Base-by-base conservation (phyloP, 2,888 invertebrate genomes). In the Ashinkailepas kermadecensis region DNA sequence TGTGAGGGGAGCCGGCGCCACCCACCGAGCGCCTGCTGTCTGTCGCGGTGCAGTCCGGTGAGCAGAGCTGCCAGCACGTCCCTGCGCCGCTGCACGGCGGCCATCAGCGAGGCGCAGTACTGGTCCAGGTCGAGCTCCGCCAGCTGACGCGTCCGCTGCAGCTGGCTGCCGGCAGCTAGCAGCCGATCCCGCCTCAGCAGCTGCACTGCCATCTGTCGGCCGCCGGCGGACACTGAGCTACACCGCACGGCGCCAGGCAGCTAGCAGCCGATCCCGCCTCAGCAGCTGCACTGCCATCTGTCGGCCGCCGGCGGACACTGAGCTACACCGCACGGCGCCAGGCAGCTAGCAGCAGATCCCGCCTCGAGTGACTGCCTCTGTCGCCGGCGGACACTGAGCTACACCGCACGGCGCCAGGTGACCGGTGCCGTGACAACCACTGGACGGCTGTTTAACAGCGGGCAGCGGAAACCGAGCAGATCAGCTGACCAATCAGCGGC, bases 71-170 rank as follows among this genome's bases (percentile, higher is more conserved):
- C 13, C 25, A 85, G 82, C 56, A 80, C 81, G 65, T 83, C 82
- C 78, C 83, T 83, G 80, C 85, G 80, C 67, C 84, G 84, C 82
- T 85, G 83, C 79, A 85, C 81, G 81, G 84, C 83, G 65, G 84
- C 83, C 67, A 84, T 81, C 23, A 85, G 82, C 65, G 84, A 82
- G 81, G 82, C 83, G 83, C 85, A 85, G 70, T 83, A 83, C 62
- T 82, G 80, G 81, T 85, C 83, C 56, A 85, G 85, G 82, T 85
- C 82, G 80, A 83, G 83, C 62, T 84, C 82, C 18, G 84, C 84
- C 81, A 83, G 83, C 54, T 74, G 54, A 9, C 74, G 74, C 18
- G 54, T 54, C 54, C 54, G 74, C 18, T 18, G 74, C 54, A 74
- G 74, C 74, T 74, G 74, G 7, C 18, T 18, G 54, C 18, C 54